These are phyloP conservation scores for Tetraodon nigroviridis DNA, from an alignment of 2,113 vertebrate species.

Conservation along the genomic window DNA sequence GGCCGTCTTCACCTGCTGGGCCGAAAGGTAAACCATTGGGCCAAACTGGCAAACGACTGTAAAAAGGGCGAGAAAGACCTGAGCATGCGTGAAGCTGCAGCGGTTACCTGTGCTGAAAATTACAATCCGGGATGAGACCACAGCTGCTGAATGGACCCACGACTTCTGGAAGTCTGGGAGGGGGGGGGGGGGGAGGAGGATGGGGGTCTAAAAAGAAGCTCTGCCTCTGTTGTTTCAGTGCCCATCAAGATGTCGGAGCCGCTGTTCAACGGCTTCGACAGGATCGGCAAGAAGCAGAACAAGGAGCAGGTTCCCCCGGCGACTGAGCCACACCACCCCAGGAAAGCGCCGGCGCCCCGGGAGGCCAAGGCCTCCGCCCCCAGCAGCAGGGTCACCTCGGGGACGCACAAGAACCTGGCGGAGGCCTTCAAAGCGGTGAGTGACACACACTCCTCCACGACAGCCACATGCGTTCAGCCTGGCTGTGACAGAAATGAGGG, in stretches of 20 bases:
- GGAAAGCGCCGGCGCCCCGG: constrained; percentile 60
- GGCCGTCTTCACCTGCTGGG: too few species aligned
- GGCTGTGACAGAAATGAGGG: too few species aligned
- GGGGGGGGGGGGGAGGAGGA: neutral
- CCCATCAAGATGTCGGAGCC: constrained; percentile 77
- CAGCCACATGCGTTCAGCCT: too few species aligned
- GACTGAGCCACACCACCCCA: constrained; percentile 62
- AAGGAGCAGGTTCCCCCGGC: constrained; percentile 91
- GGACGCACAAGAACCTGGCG: constrained; percentile 77
- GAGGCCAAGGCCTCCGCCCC: constrained; percentile 63
- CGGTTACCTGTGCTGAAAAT: too few species aligned
- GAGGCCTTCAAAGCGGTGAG: constrained; percentile 88
- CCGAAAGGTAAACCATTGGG: too few species aligned
- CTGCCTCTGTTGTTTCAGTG: constrained; percentile 48
- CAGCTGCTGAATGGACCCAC: constrained; percentile 8
- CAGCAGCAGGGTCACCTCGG: constrained; percentile 22
- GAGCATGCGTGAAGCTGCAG: too few species aligned
- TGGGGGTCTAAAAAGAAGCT: neutral
- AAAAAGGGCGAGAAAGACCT: too few species aligned
- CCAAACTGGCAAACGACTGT: too few species aligned
- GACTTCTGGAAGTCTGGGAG: neutral
- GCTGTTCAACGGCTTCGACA: constrained; percentile 83
- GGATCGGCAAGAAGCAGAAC: constrained; percentile 81
- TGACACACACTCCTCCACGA: constrained; percentile 8
- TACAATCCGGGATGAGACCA: constrained; percentile 5